A percentile compares a stretch with the other conserved stretches of the same genome.
phyloP scores from a whole-genome alignment of 2,888 invertebrate species.

The Stenolophus ochropezus region DNA sequence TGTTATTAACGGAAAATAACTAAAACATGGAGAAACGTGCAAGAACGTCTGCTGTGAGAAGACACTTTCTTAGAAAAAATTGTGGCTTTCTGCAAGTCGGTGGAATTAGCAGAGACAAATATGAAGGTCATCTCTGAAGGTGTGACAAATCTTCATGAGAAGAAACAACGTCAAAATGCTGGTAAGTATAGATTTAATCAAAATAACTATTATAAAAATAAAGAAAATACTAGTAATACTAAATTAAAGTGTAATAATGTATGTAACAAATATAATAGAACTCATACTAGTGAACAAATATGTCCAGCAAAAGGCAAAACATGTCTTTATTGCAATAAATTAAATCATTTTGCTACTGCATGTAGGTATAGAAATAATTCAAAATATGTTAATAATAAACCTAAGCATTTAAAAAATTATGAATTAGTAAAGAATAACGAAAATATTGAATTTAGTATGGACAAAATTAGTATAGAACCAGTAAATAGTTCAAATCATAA shows the following conservation, averaged over 20 bases:
- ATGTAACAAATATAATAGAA: not conserved
- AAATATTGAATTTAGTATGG: not conserved
- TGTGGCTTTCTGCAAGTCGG: conserved; percentile 19
- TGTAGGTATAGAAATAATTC: not conserved
- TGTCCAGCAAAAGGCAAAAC: conserved; percentile 17
- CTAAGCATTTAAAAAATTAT: not conserved
- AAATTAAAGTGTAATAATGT: not conserved
- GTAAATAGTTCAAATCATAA: not conserved
- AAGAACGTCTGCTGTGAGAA: too few species aligned
- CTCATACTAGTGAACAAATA: not conserved
- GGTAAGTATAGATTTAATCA: not conserved
- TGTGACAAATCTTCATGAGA: not conserved
- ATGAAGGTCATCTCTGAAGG: conserved; percentile 5
- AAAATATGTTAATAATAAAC: not conserved
- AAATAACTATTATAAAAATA: not conserved
- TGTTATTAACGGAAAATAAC: too few species aligned
- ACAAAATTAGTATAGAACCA: not conserved
- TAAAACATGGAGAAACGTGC: too few species aligned
- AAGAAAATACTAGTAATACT: not conserved
- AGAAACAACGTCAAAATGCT: not conserved
- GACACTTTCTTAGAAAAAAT: too few species aligned
- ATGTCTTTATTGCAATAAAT: conserved; percentile 20
- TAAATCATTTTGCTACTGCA: conserved; percentile 4
- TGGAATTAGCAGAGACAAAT: conserved; percentile 45
- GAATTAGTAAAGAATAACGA: not conserved